Conservation (phyloP, 2,797 vertebrate species). For the Xenentodon cancila region DNA sequence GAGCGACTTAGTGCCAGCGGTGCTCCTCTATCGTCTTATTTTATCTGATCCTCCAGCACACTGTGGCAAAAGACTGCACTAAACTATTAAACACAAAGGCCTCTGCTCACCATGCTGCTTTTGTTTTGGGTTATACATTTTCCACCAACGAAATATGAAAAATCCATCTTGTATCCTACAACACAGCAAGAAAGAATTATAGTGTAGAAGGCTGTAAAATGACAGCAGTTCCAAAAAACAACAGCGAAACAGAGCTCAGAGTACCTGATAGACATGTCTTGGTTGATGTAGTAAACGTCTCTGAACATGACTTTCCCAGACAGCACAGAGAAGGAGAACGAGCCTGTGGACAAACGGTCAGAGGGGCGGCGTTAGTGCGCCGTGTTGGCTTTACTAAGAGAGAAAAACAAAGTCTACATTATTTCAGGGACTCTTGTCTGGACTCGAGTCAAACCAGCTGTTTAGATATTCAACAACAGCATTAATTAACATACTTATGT, state of each 20-base stretch:
- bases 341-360: constrained; percentile 80
- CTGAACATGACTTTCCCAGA: constrained; percentile 99
- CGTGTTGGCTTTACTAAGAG: background rate
- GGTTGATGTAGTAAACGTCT: constrained; percentile 97
- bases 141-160: constrained; percentile 99
- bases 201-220: background rate
- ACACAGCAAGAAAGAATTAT: background rate
- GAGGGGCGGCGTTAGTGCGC: background rate
- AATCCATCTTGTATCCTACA: constrained; percentile 97
- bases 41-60: background rate
- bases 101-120: constrained; percentile 91
- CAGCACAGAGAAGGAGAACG: constrained; percentile 97
- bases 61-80: background rate
- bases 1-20: background rate
- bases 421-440: no score
- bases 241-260: background rate
- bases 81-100: background rate
- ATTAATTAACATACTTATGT: constrained; percentile 8
- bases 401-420: background rate
- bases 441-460: background rate
- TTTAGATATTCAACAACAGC: constrained; percentile 23
- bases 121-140: constrained; percentile 99
- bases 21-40: background rate
- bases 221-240: background rate
- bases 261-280: constrained; percentile 98